Conservation (phyloP, 2,888 invertebrate genomes). For the Phymatocera aterrima region DNA sequence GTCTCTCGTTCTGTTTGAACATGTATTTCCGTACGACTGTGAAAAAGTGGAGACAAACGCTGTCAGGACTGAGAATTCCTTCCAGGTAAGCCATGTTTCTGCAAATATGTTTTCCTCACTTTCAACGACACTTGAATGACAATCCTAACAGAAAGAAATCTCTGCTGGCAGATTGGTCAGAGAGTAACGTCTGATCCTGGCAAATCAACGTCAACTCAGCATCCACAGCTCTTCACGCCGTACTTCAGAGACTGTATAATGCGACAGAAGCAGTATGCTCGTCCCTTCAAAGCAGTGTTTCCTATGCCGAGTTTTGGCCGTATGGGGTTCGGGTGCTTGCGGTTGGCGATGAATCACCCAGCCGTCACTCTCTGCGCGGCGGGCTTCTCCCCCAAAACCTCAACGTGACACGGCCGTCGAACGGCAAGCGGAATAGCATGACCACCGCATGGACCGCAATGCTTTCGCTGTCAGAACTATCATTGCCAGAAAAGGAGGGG, state of each 20-base stretch:
- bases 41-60: slow-evolving; percentile 3
- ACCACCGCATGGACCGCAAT: slow-evolving; percentile 34
- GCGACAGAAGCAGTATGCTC: slow-evolving; percentile 14
- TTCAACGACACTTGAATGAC: neutral
- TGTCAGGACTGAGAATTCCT: slow-evolving; percentile 11
- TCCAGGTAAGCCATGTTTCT: neutral
- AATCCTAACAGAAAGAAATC: neutral
- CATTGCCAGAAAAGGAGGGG: slow-evolving; percentile 7
- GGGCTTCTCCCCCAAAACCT: slow-evolving; percentile 27
- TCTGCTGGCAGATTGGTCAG: slow-evolving; percentile 10
- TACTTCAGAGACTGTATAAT: slow-evolving; percentile 31
- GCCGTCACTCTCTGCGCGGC: slow-evolving; percentile 29
- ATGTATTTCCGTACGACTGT: neutral
- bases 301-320: slow-evolving; percentile 1
- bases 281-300: slow-evolving; percentile 30
- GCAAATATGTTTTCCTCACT: neutral
- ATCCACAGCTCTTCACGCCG: neutral
- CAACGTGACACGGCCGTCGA: slow-evolving; percentile 34
- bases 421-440: slow-evolving; percentile 12
- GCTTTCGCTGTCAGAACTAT: slow-evolving; percentile 30
- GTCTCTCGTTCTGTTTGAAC: slow-evolving; percentile 10
- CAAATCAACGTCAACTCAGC: slow-evolving; percentile 34
- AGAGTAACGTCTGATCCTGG: slow-evolving; percentile 23
- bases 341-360: slow-evolving; percentile 35
- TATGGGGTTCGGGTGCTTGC: slow-evolving; percentile 4